A percentile compares a stretch with the other conserved stretches of the same genome.
These are phyloP conservation scores for Drosophila punjabiensis DNA, from an alignment of 1,140 invertebrate species.

Conservation along the genomic window DNA sequence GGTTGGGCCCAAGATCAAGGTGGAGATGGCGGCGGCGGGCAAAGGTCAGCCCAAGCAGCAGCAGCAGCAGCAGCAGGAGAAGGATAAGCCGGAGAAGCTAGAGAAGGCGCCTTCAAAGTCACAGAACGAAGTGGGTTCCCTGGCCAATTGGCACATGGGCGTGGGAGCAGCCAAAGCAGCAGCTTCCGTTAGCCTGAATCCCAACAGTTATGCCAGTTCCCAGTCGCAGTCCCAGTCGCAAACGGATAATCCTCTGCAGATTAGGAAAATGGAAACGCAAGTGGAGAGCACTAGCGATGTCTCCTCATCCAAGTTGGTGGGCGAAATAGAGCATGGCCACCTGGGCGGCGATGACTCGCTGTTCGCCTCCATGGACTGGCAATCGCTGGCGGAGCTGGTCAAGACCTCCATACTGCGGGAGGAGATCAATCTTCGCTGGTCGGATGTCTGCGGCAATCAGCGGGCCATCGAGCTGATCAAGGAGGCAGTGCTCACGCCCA, in stretches of 20 bases:
- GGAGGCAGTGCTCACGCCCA: slow-evolving; percentile 95
- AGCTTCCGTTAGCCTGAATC: slow-evolving; percentile 39
- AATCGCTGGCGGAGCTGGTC: slow-evolving; percentile 67
- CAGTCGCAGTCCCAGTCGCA: background rate
- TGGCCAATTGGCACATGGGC: slow-evolving; percentile 59
- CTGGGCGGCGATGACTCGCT: slow-evolving; percentile 56
- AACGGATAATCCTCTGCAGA: slow-evolving; percentile 42
- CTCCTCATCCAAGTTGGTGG: slow-evolving; percentile 22
- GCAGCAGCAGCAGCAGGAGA: background rate
- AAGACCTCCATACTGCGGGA: slow-evolving; percentile 70
- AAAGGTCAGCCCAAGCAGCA: background rate
- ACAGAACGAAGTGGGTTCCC: slow-evolving; percentile 3
- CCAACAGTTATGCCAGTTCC: background rate
- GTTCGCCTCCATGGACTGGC: slow-evolving; percentile 72
- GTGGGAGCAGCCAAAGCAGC: slow-evolving; percentile 63
- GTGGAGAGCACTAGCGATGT: background rate
- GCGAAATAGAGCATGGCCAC: slow-evolving; percentile 72
- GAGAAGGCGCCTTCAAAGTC: background rate
- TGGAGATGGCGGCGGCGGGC: slow-evolving; percentile 35
- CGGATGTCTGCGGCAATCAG: slow-evolving; percentile 91
- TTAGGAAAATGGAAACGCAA: slow-evolving; percentile 64
- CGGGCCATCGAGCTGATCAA: slow-evolving; percentile 94
- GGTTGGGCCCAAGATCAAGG: slow-evolving; percentile 65
- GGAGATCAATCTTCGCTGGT: slow-evolving; percentile 86
- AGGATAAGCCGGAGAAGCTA: background rate